Evolutionary conservation across 2,113 vertebrate genomes (phyloP).

Genomic region (Heptranchias perlo): DNA sequence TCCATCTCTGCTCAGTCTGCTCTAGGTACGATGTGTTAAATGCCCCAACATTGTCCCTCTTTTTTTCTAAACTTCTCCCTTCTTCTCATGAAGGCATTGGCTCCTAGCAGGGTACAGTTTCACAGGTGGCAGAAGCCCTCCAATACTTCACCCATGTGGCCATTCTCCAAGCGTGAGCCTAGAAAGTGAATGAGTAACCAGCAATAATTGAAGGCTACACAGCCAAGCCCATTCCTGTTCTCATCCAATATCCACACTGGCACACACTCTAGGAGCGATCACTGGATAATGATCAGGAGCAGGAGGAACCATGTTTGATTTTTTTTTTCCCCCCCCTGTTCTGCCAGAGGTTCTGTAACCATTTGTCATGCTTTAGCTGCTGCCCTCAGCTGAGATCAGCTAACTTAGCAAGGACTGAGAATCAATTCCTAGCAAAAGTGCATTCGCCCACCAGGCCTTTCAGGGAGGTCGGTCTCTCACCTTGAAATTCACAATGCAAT

Average conservation of each 20-base stretch:
- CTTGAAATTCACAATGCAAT: neutral
- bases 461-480: neutral
- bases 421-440: neutral
- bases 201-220: neutral
- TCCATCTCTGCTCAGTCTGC: neutral
- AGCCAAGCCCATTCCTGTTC: neutral
- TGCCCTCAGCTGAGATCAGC: neutral
- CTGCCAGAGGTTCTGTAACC: neutral
- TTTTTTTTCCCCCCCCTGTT: neutral
- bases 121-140: neutral
- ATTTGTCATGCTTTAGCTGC: neutral
- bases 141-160: no score
- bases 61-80: neutral
- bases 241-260: neutral
- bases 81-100: neutral
- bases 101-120: neutral
- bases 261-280: neutral
- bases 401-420: neutral
- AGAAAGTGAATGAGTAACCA: neutral
- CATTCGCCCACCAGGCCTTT: neutral
- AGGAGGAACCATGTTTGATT: neutral
- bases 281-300: neutral
- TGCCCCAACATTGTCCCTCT: neutral
- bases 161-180: neutral
- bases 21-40: neutral